Conservation (phyloP, 1,140 invertebrate species). For the Diorhabda carinulata region DNA sequence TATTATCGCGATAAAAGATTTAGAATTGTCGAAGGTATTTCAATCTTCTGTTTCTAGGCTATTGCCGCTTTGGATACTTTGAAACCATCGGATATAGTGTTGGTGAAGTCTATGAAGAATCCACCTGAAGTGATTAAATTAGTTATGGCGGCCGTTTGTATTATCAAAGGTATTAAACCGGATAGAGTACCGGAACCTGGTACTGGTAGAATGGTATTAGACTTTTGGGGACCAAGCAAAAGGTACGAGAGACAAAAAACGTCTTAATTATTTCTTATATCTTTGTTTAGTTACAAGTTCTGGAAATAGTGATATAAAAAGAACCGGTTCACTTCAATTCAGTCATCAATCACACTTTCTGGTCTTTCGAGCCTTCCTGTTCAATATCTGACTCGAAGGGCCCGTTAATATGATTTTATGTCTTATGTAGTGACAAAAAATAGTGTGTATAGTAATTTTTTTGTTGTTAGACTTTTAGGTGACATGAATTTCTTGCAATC, state of each 20-base stretch:
- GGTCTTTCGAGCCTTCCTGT: too few relatives aligned
- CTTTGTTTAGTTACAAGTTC: too few relatives aligned
- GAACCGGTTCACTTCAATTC: too few relatives aligned
- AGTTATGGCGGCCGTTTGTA: slow-evolving; percentile 93
- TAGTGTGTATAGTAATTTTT: not conserved
- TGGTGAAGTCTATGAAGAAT: slow-evolving; percentile 97
- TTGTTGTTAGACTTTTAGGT: slow-evolving; percentile 61
- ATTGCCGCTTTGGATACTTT: slow-evolving; percentile 84
- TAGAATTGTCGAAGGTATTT: too few relatives aligned
- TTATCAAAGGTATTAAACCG: slow-evolving; percentile 76
- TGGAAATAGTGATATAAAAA: too few relatives aligned
- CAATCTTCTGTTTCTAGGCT: slow-evolving; percentile 43
- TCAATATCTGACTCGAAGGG: too few relatives aligned
- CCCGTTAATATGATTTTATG: too few relatives aligned
- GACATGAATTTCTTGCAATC: slow-evolving; percentile 84
- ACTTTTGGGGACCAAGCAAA: slow-evolving; percentile 93
- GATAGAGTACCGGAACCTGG: slow-evolving; percentile 77
- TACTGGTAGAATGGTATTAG: slow-evolving; percentile 73
- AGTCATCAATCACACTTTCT: too few relatives aligned
- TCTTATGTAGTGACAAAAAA: too few relatives aligned
- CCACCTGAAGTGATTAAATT: slow-evolving; percentile 89
- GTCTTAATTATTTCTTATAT: too few relatives aligned
- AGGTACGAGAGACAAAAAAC: slow-evolving; percentile 31
- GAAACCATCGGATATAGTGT: slow-evolving; percentile 89
- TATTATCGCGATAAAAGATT: not conserved